Evolutionary conservation across 2,888 invertebrate species (phyloP).

Genomic region (Tenthredo livida): DNA sequence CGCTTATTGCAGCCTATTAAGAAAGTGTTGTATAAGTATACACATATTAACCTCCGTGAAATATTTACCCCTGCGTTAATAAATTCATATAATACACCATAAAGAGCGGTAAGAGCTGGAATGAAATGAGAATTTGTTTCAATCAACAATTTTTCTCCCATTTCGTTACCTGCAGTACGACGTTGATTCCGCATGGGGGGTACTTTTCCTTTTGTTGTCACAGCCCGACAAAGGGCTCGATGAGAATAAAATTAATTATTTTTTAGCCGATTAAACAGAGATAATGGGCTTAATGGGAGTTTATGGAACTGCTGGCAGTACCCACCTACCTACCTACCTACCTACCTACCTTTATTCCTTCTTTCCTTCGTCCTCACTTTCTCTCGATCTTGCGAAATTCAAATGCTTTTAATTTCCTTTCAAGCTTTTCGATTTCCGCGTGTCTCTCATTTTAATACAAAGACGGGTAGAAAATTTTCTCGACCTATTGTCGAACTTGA

Average conservation of each 20-base stretch:
- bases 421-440: conserved; percentile 44
- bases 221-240: background rate
- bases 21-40: background rate
- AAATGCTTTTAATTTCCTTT: conserved; percentile 34
- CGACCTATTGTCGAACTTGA: background rate
- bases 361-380: background rate
- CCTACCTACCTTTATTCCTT: background rate
- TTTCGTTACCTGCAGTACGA: background rate
- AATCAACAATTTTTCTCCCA: background rate
- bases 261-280: conserved; percentile 40
- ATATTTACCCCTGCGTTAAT: background rate
- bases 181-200: background rate
- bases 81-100: too few relatives aligned
- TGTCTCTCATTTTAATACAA: background rate
- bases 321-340: background rate
- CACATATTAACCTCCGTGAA: background rate
- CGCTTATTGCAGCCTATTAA: conserved; percentile 36
- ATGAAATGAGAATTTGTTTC: background rate
- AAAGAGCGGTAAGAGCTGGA: background rate
- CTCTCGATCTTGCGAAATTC: background rate
- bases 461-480: background rate
- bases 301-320: background rate
- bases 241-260: conserved; percentile 31
- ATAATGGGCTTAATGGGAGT: conserved; percentile 25
- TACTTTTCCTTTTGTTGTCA: background rate